phyloP scores from a whole-genome alignment of 2,797 vertebrate species.

The Takifugu rubripes region DNA sequence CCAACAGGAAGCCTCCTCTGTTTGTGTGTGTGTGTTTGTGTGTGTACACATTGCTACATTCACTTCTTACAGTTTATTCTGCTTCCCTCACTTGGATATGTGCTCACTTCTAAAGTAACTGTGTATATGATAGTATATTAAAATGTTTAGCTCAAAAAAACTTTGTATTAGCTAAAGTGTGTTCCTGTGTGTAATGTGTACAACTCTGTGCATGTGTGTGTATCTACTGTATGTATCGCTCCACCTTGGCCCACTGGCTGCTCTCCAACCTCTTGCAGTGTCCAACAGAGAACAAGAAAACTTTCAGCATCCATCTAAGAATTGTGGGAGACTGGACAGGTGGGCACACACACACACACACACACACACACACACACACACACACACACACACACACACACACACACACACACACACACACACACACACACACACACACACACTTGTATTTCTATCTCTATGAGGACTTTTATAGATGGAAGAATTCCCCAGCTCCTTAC shows the following conservation, averaged over 20 bases:
- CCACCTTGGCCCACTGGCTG: constrained; percentile 48
- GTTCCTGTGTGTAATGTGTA: constrained; percentile 3
- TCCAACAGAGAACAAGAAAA: constrained; percentile 88
- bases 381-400: constrained; percentile 17
- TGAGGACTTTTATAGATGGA: neutral
- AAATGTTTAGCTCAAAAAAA: no score
- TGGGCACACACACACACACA: constrained; percentile 63
- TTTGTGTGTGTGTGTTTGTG: constrained; percentile 20
- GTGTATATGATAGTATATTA: no score
- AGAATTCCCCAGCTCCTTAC: constrained; percentile 4
- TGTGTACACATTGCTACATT: constrained; percentile 28
- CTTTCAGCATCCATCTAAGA: constrained; percentile 93
- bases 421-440: neutral
- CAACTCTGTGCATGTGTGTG: constrained; percentile 13
- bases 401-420: constrained; percentile 5
- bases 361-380: constrained; percentile 16
- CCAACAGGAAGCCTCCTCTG: constrained; percentile 55
- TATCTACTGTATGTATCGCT: constrained; percentile 11
- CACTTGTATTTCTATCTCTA: no score
- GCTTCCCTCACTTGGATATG: no score
- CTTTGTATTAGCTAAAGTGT: neutral
- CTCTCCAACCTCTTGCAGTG: constrained; percentile 82
- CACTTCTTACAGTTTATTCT: no score
- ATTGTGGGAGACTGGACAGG: constrained; percentile 98
- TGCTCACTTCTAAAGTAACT: no score